Conservation (phyloP, 1,140 invertebrate species). For the Babylonia areolata region DNA sequence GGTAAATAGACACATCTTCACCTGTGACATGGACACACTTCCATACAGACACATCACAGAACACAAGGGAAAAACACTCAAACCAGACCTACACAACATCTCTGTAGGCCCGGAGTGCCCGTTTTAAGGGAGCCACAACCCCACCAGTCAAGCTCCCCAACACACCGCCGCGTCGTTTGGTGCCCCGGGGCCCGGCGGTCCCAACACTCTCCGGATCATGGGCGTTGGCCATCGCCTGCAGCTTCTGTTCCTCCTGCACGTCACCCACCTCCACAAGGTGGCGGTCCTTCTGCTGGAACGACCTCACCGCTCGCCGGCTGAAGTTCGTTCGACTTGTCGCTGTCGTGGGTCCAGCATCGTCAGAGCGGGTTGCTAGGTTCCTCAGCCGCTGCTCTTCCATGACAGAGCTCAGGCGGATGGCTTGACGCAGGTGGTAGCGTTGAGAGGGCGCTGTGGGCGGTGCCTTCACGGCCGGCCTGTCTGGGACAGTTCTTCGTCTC, state of each 20-base stretch:
- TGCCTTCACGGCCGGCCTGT: too few relatives aligned
- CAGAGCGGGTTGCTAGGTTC: background rate
- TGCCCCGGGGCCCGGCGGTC: background rate
- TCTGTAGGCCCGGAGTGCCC: background rate
- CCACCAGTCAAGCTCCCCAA: too few relatives aligned
- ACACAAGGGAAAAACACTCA: too few relatives aligned
- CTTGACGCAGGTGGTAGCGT: background rate
- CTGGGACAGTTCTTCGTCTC: too few relatives aligned
- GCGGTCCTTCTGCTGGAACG: constrained; percentile 15
- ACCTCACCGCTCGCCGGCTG: background rate
- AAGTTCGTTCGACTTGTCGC: background rate
- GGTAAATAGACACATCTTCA: too few relatives aligned
- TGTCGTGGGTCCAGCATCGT: background rate
- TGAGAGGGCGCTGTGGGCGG: too few relatives aligned
- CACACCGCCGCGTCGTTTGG: background rate
- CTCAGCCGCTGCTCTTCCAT: background rate
- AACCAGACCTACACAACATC: background rate
- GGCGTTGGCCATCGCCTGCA: constrained; percentile 1
- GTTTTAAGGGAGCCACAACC: background rate
- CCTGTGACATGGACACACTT: too few relatives aligned
- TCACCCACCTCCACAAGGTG: background rate
- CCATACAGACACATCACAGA: background rate
- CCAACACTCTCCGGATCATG: too few relatives aligned
- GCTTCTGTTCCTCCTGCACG: background rate
- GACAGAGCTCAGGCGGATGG: background rate